Percentiles rank a stretch among this genome's conserved stretches.
Evolutionary conservation across 2,888 invertebrate species (phyloP).

Genomic region (Tortricodes alternella): DNA sequence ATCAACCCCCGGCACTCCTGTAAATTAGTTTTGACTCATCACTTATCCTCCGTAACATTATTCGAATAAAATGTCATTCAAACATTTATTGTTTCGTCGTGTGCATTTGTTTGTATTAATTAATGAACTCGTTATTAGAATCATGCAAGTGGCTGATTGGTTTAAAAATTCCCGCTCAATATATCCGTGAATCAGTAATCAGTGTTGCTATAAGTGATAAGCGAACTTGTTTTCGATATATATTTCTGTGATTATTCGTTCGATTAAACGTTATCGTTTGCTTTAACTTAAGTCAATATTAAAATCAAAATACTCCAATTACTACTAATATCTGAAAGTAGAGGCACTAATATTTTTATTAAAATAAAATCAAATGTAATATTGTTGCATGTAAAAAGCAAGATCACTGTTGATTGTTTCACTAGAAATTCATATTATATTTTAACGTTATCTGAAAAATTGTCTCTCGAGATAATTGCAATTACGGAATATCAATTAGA

Average conservation of each 20-base stretch:
- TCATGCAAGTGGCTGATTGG: not conserved
- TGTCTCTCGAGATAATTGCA: no score
- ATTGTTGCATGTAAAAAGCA: no score
- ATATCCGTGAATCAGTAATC: not conserved
- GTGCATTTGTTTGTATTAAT: conserved; percentile 16
- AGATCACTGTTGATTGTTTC: no score
- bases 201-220: conserved; percentile 16
- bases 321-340: no score
- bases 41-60: conserved; percentile 7
- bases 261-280: no score
- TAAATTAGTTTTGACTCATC: conserved; percentile 29
- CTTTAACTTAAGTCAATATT: no score
- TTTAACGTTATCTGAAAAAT: no score
- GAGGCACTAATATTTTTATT: no score
- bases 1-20: conserved; percentile 62
- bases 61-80: conserved; percentile 2
- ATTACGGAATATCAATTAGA: conserved; percentile 17
- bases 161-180: conserved; percentile 16
- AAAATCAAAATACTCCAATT: no score
- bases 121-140: not conserved
- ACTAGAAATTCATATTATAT: no score
- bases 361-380: no score
- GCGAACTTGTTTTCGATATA: not conserved
- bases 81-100: not conserved
- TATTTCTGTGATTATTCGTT: no score